Evolutionary conservation across 2,113 vertebrate genomes (phyloP), one percentile per base, ranked within the genome.

Genomic region (Baryphthengus martii): DNA sequence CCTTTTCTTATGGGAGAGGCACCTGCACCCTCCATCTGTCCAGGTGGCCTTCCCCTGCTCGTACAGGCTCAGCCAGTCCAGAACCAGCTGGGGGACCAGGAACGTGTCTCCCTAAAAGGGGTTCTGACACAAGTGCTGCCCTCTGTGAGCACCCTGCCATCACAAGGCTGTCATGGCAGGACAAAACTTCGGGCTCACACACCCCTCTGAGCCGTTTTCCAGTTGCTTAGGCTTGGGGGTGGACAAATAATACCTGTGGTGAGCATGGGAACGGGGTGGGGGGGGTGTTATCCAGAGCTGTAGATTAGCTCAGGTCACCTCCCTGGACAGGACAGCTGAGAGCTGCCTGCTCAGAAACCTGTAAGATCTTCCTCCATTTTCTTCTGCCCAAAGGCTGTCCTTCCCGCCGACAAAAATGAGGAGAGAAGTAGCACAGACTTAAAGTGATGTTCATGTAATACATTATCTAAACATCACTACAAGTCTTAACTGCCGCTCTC

Each of bases 391-490:
- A 89, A 94, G 83, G 85, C 68, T 94, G 90, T 97, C 89, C 93
- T 97, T 96, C 90, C 90, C 39, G 85, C 89, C 84, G 97, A 86
- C 63, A 86, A 81, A 76, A 96, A 73, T 83, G 97, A 98, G 98
- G 98, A 97, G 96, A 98, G 98, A 99, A 98, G 98, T 98, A 99
- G 99, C 99, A 99, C 99, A 99, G 99, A 99, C 99, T 99, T 99
- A 99, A 99, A 99, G 99, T 99, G 99, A 99, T 99, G 99, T 99
- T 99, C 99, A 99, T 99, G 98, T 98, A 98, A 97, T 98, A 98
- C 98, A 99, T 97, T 97, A 98, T 98, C 99, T 99, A 99, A 99
- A 99, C 99, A 99, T 99, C 99, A 99, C 99, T 99, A 99, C 99
- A 99, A 99, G 99, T 99, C 99, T 99, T 99, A 99, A 99, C 99